Conservation (phyloP, 2,113 vertebrate genomes). For the Axis porcinus region DNA sequence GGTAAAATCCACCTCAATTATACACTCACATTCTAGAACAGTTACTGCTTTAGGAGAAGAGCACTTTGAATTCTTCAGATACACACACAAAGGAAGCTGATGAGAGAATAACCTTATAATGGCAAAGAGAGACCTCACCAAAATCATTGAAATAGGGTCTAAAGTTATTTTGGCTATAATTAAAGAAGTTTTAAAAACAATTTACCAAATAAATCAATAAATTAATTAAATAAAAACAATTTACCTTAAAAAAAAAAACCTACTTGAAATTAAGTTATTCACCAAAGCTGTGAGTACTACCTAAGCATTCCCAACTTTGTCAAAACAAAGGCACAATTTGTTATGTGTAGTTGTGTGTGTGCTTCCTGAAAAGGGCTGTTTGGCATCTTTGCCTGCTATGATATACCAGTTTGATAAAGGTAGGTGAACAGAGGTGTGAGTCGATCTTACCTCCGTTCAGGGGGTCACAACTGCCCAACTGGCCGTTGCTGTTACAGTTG, state of each 20-base stretch:
- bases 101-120: background rate
- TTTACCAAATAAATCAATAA: too few relatives aligned
- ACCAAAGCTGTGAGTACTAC: background rate
- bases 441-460: slow-evolving; percentile 88
- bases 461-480: slow-evolving; percentile 84
- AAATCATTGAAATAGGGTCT: background rate
- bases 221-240: background rate
- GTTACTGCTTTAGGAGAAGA: background rate
- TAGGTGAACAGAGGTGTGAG: background rate
- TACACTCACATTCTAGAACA: background rate
- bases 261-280: background rate
- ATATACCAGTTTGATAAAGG: background rate
- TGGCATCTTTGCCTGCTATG: background rate
- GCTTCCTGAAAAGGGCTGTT: background rate
- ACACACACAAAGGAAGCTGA: background rate
- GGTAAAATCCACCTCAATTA: background rate
- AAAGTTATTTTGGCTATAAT: background rate
- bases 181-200: background rate
- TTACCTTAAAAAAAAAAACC: background rate
- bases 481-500: slow-evolving; percentile 86
- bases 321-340: background rate
- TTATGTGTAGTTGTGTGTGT: background rate
- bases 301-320: background rate
- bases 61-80: background rate
- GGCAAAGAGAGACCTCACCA: background rate